Percentiles rank a stretch among this genome's conserved stretches.
Conservation (phyloP, 2,113 vertebrate genomes). For the Mola mola region DNA sequence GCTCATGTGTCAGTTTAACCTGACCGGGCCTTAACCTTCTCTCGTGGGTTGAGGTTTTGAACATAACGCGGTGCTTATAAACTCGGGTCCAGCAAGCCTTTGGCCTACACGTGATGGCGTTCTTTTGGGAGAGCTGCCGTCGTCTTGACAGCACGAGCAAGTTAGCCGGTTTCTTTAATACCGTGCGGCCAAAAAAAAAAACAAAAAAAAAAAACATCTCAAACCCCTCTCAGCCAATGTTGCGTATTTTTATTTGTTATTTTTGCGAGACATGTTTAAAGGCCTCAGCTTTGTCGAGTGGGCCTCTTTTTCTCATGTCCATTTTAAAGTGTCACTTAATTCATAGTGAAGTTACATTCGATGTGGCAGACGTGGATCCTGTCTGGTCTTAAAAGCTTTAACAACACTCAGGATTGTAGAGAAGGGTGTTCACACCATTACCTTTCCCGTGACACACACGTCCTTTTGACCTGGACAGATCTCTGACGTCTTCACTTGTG, state of each 20-base stretch:
- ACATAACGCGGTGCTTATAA: slow-evolving; percentile 10
- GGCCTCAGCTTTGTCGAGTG: background rate
- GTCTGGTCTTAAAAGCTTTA: slow-evolving; percentile 1
- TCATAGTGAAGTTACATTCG: background rate
- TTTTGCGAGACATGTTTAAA: background rate
- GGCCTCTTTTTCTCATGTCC: slow-evolving; percentile 9
- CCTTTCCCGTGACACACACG: slow-evolving; percentile 61
- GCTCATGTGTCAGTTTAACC: slow-evolving; percentile 66
- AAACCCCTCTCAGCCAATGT: too few relatives aligned
- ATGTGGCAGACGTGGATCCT: slow-evolving; percentile 1
- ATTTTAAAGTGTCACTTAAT: background rate
- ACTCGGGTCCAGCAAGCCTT: slow-evolving; percentile 28
- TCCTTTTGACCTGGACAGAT: slow-evolving; percentile 18
- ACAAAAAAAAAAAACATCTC: too few relatives aligned
- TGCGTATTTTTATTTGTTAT: background rate
- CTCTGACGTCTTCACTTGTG: background rate
- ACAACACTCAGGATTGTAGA: background rate
- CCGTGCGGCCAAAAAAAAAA: too few relatives aligned
- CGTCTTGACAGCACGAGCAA: slow-evolving; percentile 26
- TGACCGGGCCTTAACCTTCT: slow-evolving; percentile 31
- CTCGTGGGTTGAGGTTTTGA: slow-evolving; percentile 1
- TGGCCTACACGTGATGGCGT: slow-evolving; percentile 24
- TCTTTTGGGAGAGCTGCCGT: slow-evolving; percentile 1
- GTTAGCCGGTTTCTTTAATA: slow-evolving; percentile 31
- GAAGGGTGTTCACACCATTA: slow-evolving; percentile 58